phyloP scores from a whole-genome alignment of 1,140 invertebrate genomes.

The Sminthurinus signatus region DNA sequence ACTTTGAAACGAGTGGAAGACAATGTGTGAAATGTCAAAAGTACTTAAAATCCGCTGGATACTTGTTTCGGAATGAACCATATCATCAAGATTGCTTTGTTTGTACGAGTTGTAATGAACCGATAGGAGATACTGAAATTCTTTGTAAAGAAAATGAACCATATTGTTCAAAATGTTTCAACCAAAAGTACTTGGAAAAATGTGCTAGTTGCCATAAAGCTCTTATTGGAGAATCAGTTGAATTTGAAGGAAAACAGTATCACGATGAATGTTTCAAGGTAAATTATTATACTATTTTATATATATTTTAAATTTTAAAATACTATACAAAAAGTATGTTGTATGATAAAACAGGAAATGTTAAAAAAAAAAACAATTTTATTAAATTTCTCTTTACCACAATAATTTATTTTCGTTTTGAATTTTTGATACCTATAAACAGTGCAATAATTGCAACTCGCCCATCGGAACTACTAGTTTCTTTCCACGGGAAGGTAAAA shows the following conservation, averaged over 20 bases:
- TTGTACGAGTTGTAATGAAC: slow-evolving; percentile 88
- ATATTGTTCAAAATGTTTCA: slow-evolving; percentile 14
- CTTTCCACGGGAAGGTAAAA: slow-evolving; percentile 14
- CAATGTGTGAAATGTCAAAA: slow-evolving; percentile 19
- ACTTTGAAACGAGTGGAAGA: slow-evolving; percentile 21
- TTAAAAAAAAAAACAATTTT: neutral
- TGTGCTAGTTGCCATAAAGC: slow-evolving; percentile 9
- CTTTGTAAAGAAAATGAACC: slow-evolving; percentile 13
- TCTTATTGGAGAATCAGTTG: slow-evolving; percentile 8
- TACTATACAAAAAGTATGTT: neutral
- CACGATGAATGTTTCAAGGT: neutral
- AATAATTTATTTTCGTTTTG: neutral
- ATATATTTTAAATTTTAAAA: neutral
- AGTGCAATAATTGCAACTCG: slow-evolving; percentile 1
- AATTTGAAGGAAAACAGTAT: no score
- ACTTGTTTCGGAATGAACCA: slow-evolving; percentile 87
- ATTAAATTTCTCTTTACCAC: neutral
- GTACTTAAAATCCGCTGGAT: slow-evolving; percentile 8
- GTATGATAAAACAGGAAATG: neutral
- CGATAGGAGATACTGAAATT: slow-evolving; percentile 63
- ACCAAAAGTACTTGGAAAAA: slow-evolving; percentile 17
- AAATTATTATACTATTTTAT: neutral
- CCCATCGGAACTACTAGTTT: slow-evolving; percentile 18
- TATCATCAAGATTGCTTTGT: slow-evolving; percentile 99
- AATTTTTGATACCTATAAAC: slow-evolving; percentile 7